Evolutionary conservation across 2,113 vertebrate genomes (phyloP).

Genomic region (Apeltes quadracus): DNA sequence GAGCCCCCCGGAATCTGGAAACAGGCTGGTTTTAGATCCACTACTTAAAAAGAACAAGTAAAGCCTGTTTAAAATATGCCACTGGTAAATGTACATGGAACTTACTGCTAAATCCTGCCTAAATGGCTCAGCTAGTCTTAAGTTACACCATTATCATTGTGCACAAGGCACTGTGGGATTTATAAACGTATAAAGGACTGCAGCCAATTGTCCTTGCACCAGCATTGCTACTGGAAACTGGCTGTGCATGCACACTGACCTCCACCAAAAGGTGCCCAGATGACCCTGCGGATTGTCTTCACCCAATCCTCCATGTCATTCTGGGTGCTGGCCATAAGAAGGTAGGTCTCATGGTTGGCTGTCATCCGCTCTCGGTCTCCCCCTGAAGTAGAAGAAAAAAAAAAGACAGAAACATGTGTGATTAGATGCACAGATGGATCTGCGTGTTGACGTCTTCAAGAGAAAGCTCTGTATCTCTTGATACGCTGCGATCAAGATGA

Average conservation of each 20-base stretch:
- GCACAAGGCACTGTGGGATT: not conserved
- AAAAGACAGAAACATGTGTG: conserved; percentile 35
- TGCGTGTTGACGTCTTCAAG: no score
- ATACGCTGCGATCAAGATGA: no score
- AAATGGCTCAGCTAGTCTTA: not conserved
- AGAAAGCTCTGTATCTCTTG: no score
- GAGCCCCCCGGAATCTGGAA: not conserved
- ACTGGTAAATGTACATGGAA: not conserved
- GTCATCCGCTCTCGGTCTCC: conserved; percentile 97
- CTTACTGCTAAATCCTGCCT: not conserved
- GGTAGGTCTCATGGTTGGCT: conserved; percentile 97
- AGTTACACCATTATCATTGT: not conserved
- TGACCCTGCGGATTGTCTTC: conserved; percentile 95
- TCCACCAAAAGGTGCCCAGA: conserved; percentile 98
- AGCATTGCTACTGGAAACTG: not conserved
- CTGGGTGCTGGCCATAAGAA: conserved; percentile 99
- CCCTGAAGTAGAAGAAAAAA: conserved; percentile 78
- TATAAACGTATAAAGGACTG: not conserved
- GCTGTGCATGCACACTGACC: conserved; percentile 80
- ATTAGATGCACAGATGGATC: no score
- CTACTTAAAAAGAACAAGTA: not conserved
- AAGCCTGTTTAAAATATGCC: conserved; percentile 1
- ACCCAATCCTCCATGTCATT: conserved; percentile 99
- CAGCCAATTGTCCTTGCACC: not conserved
- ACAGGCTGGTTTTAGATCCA: not conserved